A percentile compares a stretch with the other conserved stretches of the same genome.
These are phyloP conservation scores for Edolisoma coerulescens DNA, from an alignment of 2,113 vertebrate genomes.

Conservation along the genomic window DNA sequence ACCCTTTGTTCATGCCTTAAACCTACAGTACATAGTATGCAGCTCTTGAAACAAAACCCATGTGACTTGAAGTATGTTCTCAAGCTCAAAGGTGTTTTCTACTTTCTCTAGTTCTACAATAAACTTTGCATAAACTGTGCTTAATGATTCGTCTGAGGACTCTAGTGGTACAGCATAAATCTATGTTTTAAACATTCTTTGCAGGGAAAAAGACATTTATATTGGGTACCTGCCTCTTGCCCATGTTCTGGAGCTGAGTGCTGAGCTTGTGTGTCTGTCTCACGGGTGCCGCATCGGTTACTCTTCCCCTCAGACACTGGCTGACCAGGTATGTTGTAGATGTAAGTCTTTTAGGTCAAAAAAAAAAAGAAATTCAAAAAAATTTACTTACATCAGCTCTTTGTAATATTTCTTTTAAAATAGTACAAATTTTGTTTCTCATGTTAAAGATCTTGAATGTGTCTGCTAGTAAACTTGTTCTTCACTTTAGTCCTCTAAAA, in stretches of 20 bases:
- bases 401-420: not conserved
- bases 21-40: not conserved
- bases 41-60: not conserved
- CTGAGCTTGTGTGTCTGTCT: slow-evolving; percentile 87
- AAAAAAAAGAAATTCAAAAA: not conserved
- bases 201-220: slow-evolving; percentile 88
- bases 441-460: not conserved
- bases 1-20: not conserved
- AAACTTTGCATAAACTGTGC: not conserved
- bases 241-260: slow-evolving; percentile 92
- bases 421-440: not conserved
- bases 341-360: not conserved
- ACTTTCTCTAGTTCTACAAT: not conserved
- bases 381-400: not conserved
- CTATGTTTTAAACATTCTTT: not conserved
- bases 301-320: slow-evolving; percentile 91
- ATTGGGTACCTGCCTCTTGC: slow-evolving; percentile 94
- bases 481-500: slow-evolving; percentile 88
- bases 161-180: not conserved
- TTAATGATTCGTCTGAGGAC: not conserved
- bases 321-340: slow-evolving; percentile 83
- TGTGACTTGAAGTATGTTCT: rapidly evolving
- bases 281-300: slow-evolving; percentile 91
- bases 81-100: not conserved
- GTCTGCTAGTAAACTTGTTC: slow-evolving; percentile 18